A percentile compares a stretch with the other conserved stretches of the same genome.
Conservation (phyloP, 2,797 vertebrate species). For the Amazonetta brasiliensis region DNA sequence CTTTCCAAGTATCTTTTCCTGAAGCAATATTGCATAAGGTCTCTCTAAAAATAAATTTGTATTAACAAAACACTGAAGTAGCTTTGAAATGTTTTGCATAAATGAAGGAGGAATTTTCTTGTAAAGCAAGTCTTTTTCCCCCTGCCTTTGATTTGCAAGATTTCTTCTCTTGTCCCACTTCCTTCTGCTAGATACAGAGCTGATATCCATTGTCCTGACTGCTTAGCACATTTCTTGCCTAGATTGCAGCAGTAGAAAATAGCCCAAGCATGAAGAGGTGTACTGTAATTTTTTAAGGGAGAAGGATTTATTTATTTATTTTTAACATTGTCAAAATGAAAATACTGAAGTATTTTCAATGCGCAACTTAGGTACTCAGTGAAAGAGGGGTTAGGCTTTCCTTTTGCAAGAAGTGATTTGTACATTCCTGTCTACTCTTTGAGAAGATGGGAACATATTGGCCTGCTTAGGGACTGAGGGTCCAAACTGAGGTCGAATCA, state of each 20-base stretch:
- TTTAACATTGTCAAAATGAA: background rate
- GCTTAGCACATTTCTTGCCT: slow-evolving; percentile 24
- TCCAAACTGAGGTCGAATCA: background rate
- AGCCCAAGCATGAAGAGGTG: background rate
- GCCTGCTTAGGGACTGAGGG: background rate
- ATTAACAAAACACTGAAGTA: background rate
- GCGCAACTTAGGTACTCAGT: background rate
- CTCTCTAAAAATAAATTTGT: background rate
- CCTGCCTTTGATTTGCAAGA: background rate
- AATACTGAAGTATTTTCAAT: background rate
- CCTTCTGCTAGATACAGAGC: background rate
- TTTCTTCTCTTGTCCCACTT: background rate
- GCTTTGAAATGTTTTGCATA: background rate
- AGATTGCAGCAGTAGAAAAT: slow-evolving; percentile 41
- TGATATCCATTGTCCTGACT: background rate
- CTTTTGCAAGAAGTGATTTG: background rate
- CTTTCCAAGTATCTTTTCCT: background rate
- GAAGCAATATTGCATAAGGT: background rate
- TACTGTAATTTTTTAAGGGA: background rate
- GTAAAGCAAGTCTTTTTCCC: background rate
- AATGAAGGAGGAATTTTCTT: background rate
- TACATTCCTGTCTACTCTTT: background rate
- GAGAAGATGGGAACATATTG: background rate
- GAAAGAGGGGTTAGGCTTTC: background rate
- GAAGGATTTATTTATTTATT: background rate